phyloP scores from a whole-genome alignment of 2,113 vertebrate species.

The Vombatus ursinus region DNA sequence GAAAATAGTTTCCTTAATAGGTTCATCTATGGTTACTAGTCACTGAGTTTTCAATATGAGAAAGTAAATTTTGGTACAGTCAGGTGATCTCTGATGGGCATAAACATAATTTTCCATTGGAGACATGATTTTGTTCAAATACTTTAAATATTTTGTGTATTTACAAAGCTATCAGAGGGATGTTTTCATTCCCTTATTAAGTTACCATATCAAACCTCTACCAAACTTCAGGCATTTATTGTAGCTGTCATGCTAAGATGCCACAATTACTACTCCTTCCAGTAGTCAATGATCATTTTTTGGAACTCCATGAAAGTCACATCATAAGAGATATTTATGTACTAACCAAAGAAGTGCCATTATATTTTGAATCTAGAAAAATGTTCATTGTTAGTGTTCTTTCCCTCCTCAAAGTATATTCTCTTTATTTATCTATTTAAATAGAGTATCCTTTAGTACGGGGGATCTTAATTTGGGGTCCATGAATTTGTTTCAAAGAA shows the following conservation, averaged over 20 bases:
- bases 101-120: background rate
- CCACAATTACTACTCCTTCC: background rate
- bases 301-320: too few species aligned
- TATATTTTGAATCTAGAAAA: background rate
- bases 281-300: background rate
- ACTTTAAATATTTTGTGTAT: background rate
- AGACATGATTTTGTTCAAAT: background rate
- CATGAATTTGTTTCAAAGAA: background rate
- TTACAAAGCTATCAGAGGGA: background rate
- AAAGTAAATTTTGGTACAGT: slow-evolving; percentile 24
- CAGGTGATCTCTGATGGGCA: background rate
- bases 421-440: background rate
- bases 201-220: background rate
- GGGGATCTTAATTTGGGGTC: background rate
- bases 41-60: slow-evolving; percentile 48
- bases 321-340: background rate
- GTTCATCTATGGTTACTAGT: slow-evolving; percentile 39
- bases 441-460: background rate
- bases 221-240: background rate
- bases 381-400: background rate
- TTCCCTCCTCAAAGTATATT: background rate
- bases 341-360: background rate
- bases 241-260: background rate
- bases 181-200: background rate
- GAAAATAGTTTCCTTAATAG: slow-evolving; percentile 63